phyloP scores from a whole-genome alignment of 2,888 invertebrate genomes.

The Platycheirus rosarum region DNA sequence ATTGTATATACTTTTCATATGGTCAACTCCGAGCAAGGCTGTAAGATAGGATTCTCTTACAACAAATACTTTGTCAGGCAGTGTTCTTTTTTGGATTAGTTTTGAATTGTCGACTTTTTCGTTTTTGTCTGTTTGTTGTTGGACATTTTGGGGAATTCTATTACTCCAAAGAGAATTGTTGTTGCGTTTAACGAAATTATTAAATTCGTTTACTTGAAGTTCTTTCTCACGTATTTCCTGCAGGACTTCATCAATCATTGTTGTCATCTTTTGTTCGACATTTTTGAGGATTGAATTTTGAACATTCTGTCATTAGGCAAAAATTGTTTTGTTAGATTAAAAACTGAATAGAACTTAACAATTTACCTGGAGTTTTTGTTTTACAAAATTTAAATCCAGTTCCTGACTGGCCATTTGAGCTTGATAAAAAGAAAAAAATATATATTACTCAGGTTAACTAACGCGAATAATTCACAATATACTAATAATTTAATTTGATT shows the following conservation, averaged over 20 bases:
- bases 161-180: conserved; percentile 74
- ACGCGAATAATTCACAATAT: no score
- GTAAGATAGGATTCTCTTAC: conserved; percentile 91
- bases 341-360: no score
- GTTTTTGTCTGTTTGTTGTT: conserved; percentile 6
- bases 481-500: no score
- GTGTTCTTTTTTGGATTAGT: conserved; percentile 73
- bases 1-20: conserved; percentile 92
- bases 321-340: no score
- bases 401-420: conserved; percentile 34
- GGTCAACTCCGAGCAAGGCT: conserved; percentile 89
- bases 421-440: no score
- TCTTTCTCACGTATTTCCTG: conserved; percentile 80
- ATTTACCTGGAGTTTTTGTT: conserved; percentile 53
- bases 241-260: conserved; percentile 80
- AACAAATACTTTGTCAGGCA: conserved; percentile 87
- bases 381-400: conserved; percentile 42
- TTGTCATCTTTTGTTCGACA: conserved; percentile 79
- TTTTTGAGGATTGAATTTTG: conserved; percentile 78
- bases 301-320: conserved; percentile 74
- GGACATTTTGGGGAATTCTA: conserved; percentile 40
- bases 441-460: no score
- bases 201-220: conserved; percentile 79
- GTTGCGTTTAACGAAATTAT: conserved; percentile 76
- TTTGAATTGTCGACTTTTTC: conserved; percentile 75